phyloP scores from a whole-genome alignment of 2,888 invertebrate genomes.

The Apomyelois bistriatella region DNA sequence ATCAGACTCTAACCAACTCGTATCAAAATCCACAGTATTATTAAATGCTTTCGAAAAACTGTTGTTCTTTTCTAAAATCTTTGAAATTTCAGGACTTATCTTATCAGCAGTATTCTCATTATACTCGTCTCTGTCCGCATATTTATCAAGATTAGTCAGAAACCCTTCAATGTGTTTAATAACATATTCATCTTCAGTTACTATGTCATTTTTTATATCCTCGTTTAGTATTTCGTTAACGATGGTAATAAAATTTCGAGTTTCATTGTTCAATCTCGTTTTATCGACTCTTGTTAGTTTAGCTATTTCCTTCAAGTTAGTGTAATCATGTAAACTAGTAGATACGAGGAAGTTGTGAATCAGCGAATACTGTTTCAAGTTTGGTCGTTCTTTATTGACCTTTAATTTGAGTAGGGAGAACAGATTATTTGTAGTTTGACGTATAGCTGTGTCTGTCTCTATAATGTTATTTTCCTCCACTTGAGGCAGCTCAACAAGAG shows the following conservation, averaged over 20 bases:
- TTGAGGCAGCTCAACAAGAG: conserved; percentile 32
- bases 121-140: conserved; percentile 32
- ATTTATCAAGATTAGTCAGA: conserved; percentile 32
- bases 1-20: conserved; percentile 7
- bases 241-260: conserved; percentile 33
- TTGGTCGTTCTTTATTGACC: conserved; percentile 27
- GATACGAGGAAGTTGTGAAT: conserved; percentile 48
- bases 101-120: conserved; percentile 22
- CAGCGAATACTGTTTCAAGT: conserved; percentile 37
- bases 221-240: conserved; percentile 48
- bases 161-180: conserved; percentile 33
- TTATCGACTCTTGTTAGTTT: conserved; percentile 36
- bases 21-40: conserved; percentile 9
- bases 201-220: conserved; percentile 28
- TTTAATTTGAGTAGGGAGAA: conserved; percentile 40
- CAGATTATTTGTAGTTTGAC: conserved; percentile 40
- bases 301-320: conserved; percentile 39
- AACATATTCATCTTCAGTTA: conserved; percentile 28
- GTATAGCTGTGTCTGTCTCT: conserved; percentile 33
- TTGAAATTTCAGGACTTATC: conserved; percentile 32
- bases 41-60: conserved; percentile 2
- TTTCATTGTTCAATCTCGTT: conserved; percentile 33
- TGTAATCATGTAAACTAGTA: conserved; percentile 40
- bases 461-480: conserved; percentile 33
- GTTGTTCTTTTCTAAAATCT: conserved; percentile 20